These are phyloP conservation scores for Alosa alosa DNA, from an alignment of 2,113 vertebrate genomes.

Conservation along the genomic window DNA sequence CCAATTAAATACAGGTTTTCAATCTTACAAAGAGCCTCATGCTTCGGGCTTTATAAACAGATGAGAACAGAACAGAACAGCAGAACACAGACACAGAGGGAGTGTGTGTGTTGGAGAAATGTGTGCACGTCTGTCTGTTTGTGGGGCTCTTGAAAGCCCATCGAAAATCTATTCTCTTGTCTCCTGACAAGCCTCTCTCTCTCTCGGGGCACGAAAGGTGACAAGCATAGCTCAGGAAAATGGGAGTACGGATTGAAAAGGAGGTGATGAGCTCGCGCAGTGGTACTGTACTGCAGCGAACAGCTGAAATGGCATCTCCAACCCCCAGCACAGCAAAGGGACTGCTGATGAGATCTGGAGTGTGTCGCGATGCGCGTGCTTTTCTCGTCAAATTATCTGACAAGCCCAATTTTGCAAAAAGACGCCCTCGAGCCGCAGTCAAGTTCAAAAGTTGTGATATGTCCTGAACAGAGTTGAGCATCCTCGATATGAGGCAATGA, in stretches of 20 bases:
- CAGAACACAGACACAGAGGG: neutral
- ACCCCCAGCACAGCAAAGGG: neutral
- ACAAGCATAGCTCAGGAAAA: neutral
- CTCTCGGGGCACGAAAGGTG: neutral
- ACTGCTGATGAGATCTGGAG: neutral
- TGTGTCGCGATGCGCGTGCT: neutral
- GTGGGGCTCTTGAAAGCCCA: neutral
- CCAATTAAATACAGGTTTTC: constrained; percentile 7
- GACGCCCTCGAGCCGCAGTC: neutral
- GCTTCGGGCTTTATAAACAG: neutral
- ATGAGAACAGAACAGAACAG: neutral
- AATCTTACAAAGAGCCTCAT: neutral
- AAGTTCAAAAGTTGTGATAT: neutral
- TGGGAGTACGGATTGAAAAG: neutral
- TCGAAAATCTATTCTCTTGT: neutral
- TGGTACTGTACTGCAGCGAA: neutral
- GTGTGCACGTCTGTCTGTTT: neutral
- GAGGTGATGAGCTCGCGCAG: neutral
- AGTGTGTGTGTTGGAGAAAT: neutral
- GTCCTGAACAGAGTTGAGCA: neutral
- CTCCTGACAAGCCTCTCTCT: neutral
- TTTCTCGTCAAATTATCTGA: neutral
- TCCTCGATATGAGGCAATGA: neutral
- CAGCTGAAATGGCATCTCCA: neutral
- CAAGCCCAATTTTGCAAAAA: neutral